phyloP scores from a whole-genome alignment of 1,140 invertebrate species.

The Drosophila melanogaster region Release_6_plus_ISO1_MT NC_004354.4:9136501-9137000 shows the following conservation, averaged over 20 bases:
- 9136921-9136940: conserved; percentile 56
- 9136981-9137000: conserved; percentile 43
- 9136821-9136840: conserved; percentile 28
- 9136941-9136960: conserved; percentile 76
- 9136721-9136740: conserved; percentile 12
- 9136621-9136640: not conserved
- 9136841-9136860: conserved; percentile 28
- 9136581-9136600: too few species aligned
- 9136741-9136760: conserved; percentile 64
- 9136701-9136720: conserved; percentile 19
- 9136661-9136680: conserved; percentile 26
- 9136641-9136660: conserved; percentile 18
- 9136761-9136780: conserved; percentile 78
- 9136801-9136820: not conserved
- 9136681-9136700: conserved; percentile 36
- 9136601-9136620: too few species aligned
- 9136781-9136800: conserved; percentile 68
- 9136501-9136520: not conserved
- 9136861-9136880: conserved; percentile 15
- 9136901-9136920: conserved; percentile 3
- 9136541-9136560: too few species aligned
- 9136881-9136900: not conserved
- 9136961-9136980: conserved; percentile 70
- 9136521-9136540: too few species aligned
- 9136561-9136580: too few species aligned